Evolutionary conservation across 2,888 invertebrate genomes (phyloP).

Genomic region (Tuta absoluta): DNA sequence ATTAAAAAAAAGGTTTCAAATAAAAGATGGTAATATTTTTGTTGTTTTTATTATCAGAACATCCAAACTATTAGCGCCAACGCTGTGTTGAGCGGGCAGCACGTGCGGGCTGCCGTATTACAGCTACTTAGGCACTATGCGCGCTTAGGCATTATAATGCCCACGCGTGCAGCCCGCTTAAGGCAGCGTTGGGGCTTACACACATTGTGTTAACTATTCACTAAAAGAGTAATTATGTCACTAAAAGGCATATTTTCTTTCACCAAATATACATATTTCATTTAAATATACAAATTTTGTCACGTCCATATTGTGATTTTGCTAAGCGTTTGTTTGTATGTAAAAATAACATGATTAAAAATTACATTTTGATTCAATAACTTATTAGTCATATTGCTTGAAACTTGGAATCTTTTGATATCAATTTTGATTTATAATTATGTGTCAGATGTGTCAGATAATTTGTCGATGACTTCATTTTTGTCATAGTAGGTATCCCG

Average conservation of each 20-base stretch:
- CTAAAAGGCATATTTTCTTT: conserved; percentile 51
- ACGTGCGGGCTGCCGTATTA: too few relatives aligned
- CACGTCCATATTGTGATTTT: background rate
- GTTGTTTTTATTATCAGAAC: conserved; percentile 51
- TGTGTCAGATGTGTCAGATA: background rate
- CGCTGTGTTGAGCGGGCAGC: too few relatives aligned
- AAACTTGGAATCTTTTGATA: background rate
- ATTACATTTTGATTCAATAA: conserved; percentile 1
- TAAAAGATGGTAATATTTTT: conserved; percentile 21
- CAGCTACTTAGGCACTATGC: too few relatives aligned
- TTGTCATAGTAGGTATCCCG: too few relatives aligned
- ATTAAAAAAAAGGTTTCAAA: background rate
- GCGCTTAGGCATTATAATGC: too few relatives aligned
- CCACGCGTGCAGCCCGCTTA: too few relatives aligned
- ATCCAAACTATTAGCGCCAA: conserved; percentile 57
- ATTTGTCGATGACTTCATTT: too few relatives aligned
- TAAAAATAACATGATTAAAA: conserved; percentile 12
- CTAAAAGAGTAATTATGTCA: conserved; percentile 41
- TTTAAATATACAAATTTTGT: conserved; percentile 12
- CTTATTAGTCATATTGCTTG: conserved; percentile 3
- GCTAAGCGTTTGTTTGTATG: background rate
- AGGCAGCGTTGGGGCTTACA: too few relatives aligned
- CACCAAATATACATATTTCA: conserved; percentile 17
- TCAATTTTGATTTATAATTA: background rate
- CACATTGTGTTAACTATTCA: conserved; percentile 43